Conservation (phyloP, 2,888 invertebrate species). For the Caenorhabditis japonica region DNA sequence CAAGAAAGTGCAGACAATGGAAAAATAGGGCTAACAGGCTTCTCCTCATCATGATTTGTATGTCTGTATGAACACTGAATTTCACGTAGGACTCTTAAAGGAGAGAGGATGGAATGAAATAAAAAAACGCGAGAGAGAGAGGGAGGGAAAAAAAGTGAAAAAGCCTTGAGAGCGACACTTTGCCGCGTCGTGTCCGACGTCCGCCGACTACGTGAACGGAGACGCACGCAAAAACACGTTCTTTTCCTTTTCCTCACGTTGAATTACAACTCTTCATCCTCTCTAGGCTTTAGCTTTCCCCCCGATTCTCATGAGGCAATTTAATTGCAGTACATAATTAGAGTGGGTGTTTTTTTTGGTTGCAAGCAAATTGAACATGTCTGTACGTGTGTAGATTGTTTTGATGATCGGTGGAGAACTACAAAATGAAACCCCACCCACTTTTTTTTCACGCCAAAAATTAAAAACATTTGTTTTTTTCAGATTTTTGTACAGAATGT, state of each 20-base stretch:
- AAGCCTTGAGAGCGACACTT: slow-evolving; percentile 45
- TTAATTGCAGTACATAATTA: too few relatives aligned
- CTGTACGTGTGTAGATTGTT: too few relatives aligned
- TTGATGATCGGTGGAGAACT: too few relatives aligned
- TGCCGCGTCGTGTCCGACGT: slow-evolving; percentile 12
- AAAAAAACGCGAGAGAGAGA: slow-evolving; percentile 26
- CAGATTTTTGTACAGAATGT: too few relatives aligned
- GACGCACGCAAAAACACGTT: slow-evolving; percentile 28
- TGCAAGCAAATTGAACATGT: too few relatives aligned
- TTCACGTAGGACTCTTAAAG: too few relatives aligned
- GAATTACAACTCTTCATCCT: slow-evolving; percentile 41
- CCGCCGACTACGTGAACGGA: slow-evolving; percentile 26
- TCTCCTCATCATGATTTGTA: slow-evolving; percentile 38
- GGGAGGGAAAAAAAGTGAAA: slow-evolving; percentile 24
- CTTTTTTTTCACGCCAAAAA: too few relatives aligned
- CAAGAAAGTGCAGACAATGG: neutral
- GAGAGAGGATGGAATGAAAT: slow-evolving; percentile 15
- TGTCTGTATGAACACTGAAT: slow-evolving; percentile 14
- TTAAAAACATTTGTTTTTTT: too few relatives aligned
- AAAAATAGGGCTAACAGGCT: slow-evolving; percentile 27
- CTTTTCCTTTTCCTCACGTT: slow-evolving; percentile 30
- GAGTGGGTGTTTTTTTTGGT: too few relatives aligned
- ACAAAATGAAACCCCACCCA: too few relatives aligned
- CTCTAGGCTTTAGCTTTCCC: slow-evolving; percentile 26
- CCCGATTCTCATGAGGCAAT: too few relatives aligned